Conservation (phyloP, 2,113 vertebrate genomes). For the Corythaeola cristata region DNA sequence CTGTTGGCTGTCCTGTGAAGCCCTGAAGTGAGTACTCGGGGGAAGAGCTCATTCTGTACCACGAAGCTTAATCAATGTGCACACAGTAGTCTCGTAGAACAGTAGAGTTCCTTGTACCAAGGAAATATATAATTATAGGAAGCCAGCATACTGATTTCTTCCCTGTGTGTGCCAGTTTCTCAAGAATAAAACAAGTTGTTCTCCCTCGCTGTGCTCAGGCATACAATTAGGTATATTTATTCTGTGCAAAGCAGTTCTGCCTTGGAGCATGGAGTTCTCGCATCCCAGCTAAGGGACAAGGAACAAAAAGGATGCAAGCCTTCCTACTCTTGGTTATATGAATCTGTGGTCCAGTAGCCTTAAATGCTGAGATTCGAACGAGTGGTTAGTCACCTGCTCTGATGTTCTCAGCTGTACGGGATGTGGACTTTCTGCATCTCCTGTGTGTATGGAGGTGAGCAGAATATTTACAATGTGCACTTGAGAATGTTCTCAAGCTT, state of each 20-base stretch:
- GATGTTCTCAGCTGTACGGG: not conserved
- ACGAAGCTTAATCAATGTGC: not conserved
- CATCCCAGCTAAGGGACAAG: not conserved
- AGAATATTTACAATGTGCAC: not conserved
- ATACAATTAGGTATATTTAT: not conserved
- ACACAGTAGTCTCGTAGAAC: not conserved
- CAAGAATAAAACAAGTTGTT: conserved; percentile 22
- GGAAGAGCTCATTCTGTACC: not conserved
- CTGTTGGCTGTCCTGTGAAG: not conserved
- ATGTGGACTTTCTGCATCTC: not conserved
- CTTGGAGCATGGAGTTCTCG: not conserved
- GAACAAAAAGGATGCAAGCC: not conserved
- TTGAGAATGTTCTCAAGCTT: not conserved
- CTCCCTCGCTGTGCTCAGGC: not conserved
- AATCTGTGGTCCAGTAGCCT: not conserved
- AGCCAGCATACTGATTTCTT: not conserved
- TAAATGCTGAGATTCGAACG: not conserved
- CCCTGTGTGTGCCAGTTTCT: not conserved
- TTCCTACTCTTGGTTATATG: not conserved
- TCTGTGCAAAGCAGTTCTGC: not conserved
- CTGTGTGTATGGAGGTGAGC: not conserved
- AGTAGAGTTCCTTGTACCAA: not conserved
- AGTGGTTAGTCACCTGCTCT: not conserved
- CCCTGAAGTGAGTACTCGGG: not conserved
- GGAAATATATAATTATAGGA: not conserved